A percentile compares a stretch with the other conserved stretches of the same genome.
phyloP scores from a whole-genome alignment of 2,113 vertebrate genomes.

The Bubo bubo region DNA sequence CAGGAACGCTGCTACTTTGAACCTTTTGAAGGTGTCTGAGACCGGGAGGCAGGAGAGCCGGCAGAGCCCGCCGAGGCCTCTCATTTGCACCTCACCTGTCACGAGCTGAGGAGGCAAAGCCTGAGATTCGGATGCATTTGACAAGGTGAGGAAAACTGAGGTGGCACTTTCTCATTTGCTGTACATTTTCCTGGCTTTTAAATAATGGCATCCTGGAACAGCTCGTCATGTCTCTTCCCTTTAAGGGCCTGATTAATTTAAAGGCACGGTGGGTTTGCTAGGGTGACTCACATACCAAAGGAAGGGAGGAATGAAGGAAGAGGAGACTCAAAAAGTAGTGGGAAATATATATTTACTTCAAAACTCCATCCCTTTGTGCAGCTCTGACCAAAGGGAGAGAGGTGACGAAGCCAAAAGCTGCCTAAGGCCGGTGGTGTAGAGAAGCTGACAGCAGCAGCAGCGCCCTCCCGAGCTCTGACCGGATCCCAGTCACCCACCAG shows the following conservation, averaged over 20 bases:
- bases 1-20: background rate
- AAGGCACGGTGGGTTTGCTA: background rate
- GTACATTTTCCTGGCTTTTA: background rate
- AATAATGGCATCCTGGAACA: background rate
- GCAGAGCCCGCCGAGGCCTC: background rate
- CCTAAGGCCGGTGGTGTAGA: rapidly evolving
- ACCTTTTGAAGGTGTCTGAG: background rate
- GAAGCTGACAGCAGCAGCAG: background rate
- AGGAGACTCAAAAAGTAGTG: background rate
- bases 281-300: background rate
- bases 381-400: background rate
- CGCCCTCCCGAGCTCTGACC: rapidly evolving
- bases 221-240: background rate
- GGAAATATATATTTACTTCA: background rate
- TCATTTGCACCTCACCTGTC: background rate
- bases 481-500: background rate
- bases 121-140: background rate
- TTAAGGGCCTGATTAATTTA: background rate
- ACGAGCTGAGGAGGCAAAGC: background rate
- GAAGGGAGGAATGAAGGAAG: background rate
- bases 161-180: background rate
- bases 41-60: rapidly evolving
- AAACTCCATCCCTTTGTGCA: background rate
- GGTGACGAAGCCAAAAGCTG: background rate
- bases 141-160: background rate